Conservation (phyloP, 1,140 invertebrate genomes). For the Aphelenchoides avenae region DNA sequence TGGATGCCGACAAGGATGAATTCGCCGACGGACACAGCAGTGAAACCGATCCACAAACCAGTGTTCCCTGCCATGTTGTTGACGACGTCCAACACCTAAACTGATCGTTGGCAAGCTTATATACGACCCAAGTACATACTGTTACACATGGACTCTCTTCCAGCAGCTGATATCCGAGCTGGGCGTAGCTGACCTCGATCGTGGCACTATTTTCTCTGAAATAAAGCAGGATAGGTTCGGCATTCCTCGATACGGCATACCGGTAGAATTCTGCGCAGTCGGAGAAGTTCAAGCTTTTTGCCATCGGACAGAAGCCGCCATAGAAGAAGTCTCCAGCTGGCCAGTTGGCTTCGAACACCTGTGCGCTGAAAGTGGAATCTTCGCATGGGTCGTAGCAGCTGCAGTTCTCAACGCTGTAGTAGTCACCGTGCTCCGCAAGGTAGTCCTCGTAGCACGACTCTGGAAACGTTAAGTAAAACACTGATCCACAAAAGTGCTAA, state of each 20-base stretch:
- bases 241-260: no score
- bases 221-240: neutral
- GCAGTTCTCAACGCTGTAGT: no score
- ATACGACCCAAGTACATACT: neutral
- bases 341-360: no score
- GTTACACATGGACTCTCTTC: constrained; percentile 1
- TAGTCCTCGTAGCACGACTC: constrained; percentile 15
- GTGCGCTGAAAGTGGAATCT: constrained; percentile 2
- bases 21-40: constrained; percentile 8
- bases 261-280: no score
- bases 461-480: constrained; percentile 9
- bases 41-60: constrained; percentile 17
- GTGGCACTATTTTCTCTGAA: constrained; percentile 5
- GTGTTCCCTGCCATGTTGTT: constrained; percentile 16
- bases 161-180: no score
- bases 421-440: no score
- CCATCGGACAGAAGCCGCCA: no score
- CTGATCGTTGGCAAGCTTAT: neutral
- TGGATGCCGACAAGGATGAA: constrained; percentile 8
- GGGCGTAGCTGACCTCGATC: no score
- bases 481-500: neutral
- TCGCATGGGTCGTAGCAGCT: no score
- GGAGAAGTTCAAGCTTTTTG: no score
- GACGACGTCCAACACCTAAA: neutral
- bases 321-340: no score